Percentiles rank a stretch among this genome's conserved stretches.
Evolutionary conservation across 2,113 vertebrate species (phyloP).

Genomic region (Anhinga rufa): DNA sequence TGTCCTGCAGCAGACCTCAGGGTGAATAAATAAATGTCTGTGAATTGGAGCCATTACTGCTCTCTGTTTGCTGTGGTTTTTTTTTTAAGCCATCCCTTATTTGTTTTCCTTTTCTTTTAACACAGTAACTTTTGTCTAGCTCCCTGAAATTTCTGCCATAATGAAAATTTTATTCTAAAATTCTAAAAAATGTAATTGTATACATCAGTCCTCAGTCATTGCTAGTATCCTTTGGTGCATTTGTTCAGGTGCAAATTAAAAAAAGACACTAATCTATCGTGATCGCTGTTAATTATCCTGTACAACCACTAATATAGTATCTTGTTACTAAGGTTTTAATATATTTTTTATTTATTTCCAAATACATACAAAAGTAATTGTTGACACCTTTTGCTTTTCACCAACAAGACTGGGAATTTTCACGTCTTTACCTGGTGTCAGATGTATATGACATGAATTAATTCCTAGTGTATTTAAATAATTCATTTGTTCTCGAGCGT

Average conservation of each 20-base stretch:
- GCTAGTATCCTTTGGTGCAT: background rate
- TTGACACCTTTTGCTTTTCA: background rate
- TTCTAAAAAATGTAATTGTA: background rate
- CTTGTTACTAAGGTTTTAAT: background rate
- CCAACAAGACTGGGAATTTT: background rate
- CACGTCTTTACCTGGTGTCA: background rate
- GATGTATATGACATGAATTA: background rate
- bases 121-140: background rate
- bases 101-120: background rate
- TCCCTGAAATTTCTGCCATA: background rate
- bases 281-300: background rate
- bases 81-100: background rate
- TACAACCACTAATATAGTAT: background rate
- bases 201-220: background rate
- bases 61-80: background rate
- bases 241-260: background rate
- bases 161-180: background rate
- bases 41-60: background rate
- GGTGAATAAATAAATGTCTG: background rate
- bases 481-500: background rate
- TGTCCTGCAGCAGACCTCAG: background rate
- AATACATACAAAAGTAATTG: background rate
- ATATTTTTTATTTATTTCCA: background rate
- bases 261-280: background rate
- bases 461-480: background rate